Evolutionary conservation across 2,113 vertebrate genomes (phyloP), one percentile per base, ranked within the genome.

Genomic region (Planiliza haematocheilus): DNA sequence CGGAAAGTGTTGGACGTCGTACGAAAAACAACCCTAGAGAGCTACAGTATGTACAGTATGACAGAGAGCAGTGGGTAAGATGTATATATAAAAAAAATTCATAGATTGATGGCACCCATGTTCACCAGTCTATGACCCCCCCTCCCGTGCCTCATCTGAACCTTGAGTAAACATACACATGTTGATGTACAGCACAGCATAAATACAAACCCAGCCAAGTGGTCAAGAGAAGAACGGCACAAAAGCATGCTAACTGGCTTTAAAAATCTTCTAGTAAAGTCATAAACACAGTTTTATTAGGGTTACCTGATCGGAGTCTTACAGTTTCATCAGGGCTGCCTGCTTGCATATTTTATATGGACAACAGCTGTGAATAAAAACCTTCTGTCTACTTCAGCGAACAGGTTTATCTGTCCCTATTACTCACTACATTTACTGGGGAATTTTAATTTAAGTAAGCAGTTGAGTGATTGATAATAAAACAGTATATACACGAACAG

Each of bases 241-340:
- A 80, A 86, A 81, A 85, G 80, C 91, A 91, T 90, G 92, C 89
- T 86, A 85, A 91, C 82, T 75, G 83, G 70, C 74, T 82, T 74
- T 57, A 84, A 30, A 86, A 87, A 79, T 80, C 71, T 63, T 38
- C 77, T 55, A 79, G 14, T 46, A 72, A 64, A 77, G 42, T 73
- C 74, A 69, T 58, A 74, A 86, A 87, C 75, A 84, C 84, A 86
- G 81, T 83, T 86, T 85, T 60, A 81, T 78, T 77, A 55, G 62
- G 67, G 77, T 84, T 78, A 88, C 82, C 86, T 88, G 75, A 86
- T 86, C 34, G 56, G 34, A 77, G 66, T 58, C 62, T 73, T 81
- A 80, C 74, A 70, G 74, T 82, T 86, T 84, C 64, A 83, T 63
- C 74, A 72, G 84, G 81, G 83, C 41, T 52, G 43, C 71, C 71